phyloP scores from a whole-genome alignment of 2,113 vertebrate species.

The Dipodomys merriami region DNA sequence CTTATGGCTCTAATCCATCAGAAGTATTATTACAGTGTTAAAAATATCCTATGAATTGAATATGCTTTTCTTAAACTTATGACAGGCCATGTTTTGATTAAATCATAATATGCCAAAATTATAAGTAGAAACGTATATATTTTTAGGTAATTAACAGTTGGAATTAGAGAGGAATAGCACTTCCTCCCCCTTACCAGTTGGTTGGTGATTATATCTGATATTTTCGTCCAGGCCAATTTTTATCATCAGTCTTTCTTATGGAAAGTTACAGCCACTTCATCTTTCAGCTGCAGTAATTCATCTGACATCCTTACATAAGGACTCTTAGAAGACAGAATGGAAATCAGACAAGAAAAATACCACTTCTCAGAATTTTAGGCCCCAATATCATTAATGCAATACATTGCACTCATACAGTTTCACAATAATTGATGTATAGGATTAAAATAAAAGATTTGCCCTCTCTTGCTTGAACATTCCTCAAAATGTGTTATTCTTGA shows the following conservation, averaged over 20 bases:
- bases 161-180: conserved; percentile 80
- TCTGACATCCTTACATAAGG: conserved; percentile 39
- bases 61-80: conserved; percentile 68
- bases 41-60: conserved; percentile 60
- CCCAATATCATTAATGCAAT: background rate
- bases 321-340: background rate
- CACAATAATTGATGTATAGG: conserved; percentile 15
- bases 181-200: conserved; percentile 81
- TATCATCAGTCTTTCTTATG: conserved; percentile 70
- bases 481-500: background rate
- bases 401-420: background rate
- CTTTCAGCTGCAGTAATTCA: conserved; percentile 64
- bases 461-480: conserved; percentile 17
- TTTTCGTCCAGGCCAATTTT: conserved; percentile 79
- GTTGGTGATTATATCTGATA: conserved; percentile 80
- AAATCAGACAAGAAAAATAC: conserved; percentile 60
- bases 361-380: background rate
- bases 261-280: conserved; percentile 67
- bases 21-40: conserved; percentile 55
- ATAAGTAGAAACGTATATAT: conserved; percentile 72
- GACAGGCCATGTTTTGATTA: conserved; percentile 74
- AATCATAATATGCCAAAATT: conserved; percentile 79
- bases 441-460: background rate
- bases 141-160: conserved; percentile 85
- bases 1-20: conserved; percentile 43